phyloP scores from a whole-genome alignment of 2,797 vertebrate species.

The Crax fasciolata region DNA sequence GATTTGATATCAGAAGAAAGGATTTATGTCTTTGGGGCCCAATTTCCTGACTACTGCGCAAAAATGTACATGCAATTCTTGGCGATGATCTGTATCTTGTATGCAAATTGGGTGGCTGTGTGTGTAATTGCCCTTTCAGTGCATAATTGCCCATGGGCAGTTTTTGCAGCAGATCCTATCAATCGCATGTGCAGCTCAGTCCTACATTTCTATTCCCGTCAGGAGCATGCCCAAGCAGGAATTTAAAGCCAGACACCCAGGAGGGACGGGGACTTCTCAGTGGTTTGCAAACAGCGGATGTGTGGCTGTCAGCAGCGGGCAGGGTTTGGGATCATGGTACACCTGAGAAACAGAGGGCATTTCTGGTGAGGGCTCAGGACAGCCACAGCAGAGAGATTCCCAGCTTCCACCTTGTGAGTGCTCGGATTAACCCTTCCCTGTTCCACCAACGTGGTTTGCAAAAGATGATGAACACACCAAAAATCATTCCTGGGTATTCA shows the following conservation, averaged over 20 bases:
- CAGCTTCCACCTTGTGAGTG: rapidly evolving
- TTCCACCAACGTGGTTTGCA: not conserved
- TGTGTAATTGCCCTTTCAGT: constrained; percentile 65
- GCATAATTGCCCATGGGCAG: constrained; percentile 50
- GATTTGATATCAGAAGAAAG: constrained; percentile 5
- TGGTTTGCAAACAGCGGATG: not conserved
- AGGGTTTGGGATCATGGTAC: not conserved
- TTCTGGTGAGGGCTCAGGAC: not conserved
- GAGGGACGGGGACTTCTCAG: constrained; percentile 8
- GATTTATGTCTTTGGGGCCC: constrained; percentile 35
- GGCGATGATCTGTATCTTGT: constrained; percentile 43
- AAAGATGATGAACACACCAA: not conserved
- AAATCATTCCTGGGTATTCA: not conserved
- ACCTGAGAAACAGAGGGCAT: not conserved
- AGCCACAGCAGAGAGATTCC: rapidly evolving
- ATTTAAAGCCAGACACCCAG: constrained; percentile 44
- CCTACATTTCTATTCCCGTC: constrained; percentile 43
- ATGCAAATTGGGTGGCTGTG: constrained; percentile 50
- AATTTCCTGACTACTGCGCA: constrained; percentile 38
- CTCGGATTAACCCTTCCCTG: not conserved
- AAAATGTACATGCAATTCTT: constrained; percentile 6
- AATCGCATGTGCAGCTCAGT: constrained; percentile 21
- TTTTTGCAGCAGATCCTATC: constrained; percentile 52
- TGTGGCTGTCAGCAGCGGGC: not conserved
- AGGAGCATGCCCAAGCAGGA: not conserved